Percentiles rank a stretch among this genome's conserved stretches.
Evolutionary conservation across 2,113 vertebrate genomes (phyloP).

Genomic region (Aegithalos caudatus): DNA sequence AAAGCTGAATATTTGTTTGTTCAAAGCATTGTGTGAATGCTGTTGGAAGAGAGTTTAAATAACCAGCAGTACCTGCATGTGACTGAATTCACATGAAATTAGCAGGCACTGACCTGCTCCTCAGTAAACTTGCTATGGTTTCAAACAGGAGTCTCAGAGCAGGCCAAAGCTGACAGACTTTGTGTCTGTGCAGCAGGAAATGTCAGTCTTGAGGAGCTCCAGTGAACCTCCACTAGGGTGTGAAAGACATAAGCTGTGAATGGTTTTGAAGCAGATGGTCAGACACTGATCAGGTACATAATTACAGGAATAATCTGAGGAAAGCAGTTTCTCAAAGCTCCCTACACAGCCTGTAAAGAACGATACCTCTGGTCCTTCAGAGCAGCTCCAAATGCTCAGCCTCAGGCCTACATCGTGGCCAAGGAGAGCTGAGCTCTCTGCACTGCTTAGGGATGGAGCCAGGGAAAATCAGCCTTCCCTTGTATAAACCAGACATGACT

Average conservation of each 20-base stretch:
- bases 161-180: background rate
- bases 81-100: background rate
- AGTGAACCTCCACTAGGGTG: background rate
- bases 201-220: background rate
- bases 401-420: fast-evolving
- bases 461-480: background rate
- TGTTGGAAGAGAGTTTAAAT: background rate
- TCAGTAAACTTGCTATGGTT: background rate
- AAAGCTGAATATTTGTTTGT: background rate
- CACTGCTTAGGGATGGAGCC: background rate
- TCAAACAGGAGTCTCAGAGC: background rate
- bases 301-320: background rate
- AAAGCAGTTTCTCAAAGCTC: background rate
- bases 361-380: background rate
- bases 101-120: background rate
- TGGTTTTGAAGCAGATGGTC: background rate
- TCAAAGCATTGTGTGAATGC: background rate
- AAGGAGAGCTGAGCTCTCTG: background rate
- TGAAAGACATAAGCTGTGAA: background rate
- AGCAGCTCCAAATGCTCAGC: background rate
- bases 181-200: background rate
- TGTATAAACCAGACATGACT: background rate
- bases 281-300: background rate
- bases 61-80: background rate
- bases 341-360: background rate